These are phyloP conservation scores for Hybognathus amarus DNA, from an alignment of 2,797 vertebrate species.

Conservation along the genomic window DNA sequence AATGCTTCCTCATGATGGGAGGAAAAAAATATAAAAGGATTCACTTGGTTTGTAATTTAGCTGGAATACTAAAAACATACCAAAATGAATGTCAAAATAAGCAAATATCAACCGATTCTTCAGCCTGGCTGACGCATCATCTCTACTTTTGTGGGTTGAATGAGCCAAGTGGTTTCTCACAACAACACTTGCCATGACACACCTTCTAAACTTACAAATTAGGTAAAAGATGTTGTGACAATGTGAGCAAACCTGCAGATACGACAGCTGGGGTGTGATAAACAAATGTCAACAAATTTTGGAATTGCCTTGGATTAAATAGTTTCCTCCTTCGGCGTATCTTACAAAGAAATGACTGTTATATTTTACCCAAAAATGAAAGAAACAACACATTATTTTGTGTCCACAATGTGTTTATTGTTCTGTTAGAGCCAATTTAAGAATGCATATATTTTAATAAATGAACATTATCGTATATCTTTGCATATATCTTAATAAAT, in stretches of 20 bases:
- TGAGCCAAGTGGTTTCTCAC: not conserved
- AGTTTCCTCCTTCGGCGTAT: not conserved
- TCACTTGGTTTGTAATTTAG: not conserved
- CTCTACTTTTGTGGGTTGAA: not conserved
- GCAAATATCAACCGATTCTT: not conserved
- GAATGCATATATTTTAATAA: not conserved
- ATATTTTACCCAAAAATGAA: not conserved
- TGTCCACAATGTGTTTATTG: not conserved
- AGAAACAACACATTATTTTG: not conserved
- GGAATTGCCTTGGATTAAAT: not conserved
- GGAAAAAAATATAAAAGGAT: not conserved
- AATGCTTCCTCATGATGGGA: not conserved
- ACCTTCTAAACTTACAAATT: constrained; percentile 12
- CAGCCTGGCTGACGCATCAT: not conserved
- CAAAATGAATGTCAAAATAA: not conserved
- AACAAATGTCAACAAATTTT: constrained; percentile 22
- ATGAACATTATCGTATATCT: too few species aligned
- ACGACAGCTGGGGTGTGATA: not conserved
- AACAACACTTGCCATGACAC: not conserved
- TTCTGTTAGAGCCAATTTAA: not conserved
- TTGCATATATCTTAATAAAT: too few species aligned
- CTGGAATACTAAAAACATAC: not conserved
- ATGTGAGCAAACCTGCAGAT: not conserved
- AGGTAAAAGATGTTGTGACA: not conserved
- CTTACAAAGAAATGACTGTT: not conserved